Conservation (phyloP, 2,797 vertebrate species). For the Crocidura indochinensis region DNA sequence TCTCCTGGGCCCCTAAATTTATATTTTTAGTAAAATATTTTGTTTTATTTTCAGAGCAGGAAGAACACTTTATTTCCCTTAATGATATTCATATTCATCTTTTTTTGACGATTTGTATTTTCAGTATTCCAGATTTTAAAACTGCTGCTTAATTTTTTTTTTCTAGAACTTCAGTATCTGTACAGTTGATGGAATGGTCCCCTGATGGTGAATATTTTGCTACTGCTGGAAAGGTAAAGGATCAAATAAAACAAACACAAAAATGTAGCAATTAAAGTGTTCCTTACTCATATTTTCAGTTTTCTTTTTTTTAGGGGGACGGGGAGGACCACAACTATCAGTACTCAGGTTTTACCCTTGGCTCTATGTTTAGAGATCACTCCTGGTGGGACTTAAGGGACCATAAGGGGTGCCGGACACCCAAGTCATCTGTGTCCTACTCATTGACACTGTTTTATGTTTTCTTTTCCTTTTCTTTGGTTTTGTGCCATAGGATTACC, state of each 20-base stretch:
- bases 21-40: conserved; percentile 54
- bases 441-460: too few species aligned
- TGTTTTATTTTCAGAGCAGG: conserved; percentile 58
- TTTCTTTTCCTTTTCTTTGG: too few species aligned
- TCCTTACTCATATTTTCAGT: conserved; percentile 36
- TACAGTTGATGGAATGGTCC: conserved; percentile 97
- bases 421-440: too few species aligned
- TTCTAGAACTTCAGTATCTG: conserved; percentile 95
- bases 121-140: conserved; percentile 28
- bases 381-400: too few species aligned
- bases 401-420: too few species aligned
- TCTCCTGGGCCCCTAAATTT: conserved; percentile 18
- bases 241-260: conserved; percentile 41
- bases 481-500: too few species aligned
- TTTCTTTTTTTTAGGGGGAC: neutral
- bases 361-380: too few species aligned
- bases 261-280: conserved; percentile 32
- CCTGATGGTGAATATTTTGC: conserved; percentile 99
- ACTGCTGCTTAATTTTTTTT: conserved; percentile 43
- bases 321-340: too few species aligned
- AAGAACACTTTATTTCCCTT: conserved; percentile 32
- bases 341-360: too few species aligned
- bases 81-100: conserved; percentile 44
- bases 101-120: conserved; percentile 45
- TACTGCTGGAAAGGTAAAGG: conserved; percentile 97